Conservation (phyloP, 2,888 invertebrate species). For the Homarus gammarus region DNA sequence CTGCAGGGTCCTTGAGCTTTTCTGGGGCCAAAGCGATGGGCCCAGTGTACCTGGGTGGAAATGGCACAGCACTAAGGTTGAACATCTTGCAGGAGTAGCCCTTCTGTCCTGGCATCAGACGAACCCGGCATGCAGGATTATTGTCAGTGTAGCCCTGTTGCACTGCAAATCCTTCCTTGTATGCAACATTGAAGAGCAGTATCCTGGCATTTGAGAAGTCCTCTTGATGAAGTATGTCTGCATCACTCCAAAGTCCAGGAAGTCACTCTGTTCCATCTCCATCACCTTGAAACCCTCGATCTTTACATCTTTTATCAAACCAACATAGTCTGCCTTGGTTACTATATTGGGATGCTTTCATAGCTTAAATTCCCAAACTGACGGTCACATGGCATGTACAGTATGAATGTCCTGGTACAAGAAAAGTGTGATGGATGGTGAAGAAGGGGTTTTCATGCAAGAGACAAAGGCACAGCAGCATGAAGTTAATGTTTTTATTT, state of each 20-base stretch:
- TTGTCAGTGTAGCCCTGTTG: background rate
- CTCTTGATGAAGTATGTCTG: background rate
- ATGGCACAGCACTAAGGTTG: background rate
- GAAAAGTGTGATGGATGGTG: background rate
- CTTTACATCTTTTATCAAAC: no score
- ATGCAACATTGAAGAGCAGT: background rate
- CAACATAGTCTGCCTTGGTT: no score
- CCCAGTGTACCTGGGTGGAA: background rate
- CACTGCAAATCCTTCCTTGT: background rate
- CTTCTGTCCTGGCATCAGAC: background rate
- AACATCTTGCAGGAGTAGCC: background rate
- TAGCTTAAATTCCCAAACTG: no score
- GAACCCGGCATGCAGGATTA: background rate
- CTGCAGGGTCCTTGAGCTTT: background rate
- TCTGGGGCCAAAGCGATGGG: background rate
- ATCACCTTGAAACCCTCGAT: background rate
- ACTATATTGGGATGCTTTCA: no score
- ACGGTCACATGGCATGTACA: no score
- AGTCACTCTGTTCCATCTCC: background rate
- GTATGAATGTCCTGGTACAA: background rate
- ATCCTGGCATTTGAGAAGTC: background rate
- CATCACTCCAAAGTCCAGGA: background rate
- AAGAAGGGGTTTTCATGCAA: no score
- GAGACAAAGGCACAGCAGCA: no score
- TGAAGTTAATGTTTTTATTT: no score